These are phyloP conservation scores for Oncorhynchus masou DNA, from an alignment of 2,113 vertebrate genomes.

Conservation along the genomic window DNA sequence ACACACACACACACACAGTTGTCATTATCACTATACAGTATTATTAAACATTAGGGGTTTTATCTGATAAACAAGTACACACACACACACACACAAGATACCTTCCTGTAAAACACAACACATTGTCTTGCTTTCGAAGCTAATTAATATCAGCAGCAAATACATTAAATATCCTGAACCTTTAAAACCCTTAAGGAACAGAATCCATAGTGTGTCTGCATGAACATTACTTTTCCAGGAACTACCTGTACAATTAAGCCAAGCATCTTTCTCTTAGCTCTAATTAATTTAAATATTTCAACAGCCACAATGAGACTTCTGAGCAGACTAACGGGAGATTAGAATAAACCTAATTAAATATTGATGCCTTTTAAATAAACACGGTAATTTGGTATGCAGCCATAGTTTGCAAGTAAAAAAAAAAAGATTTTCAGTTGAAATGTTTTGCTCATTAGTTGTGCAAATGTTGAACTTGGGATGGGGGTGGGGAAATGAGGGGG, in stretches of 20 bases:
- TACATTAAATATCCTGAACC: constrained; percentile 63
- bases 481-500: background rate
- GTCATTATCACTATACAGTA: constrained; percentile 17
- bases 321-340: constrained; percentile 69
- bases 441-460: constrained; percentile 56
- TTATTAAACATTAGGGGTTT: too few relatives aligned
- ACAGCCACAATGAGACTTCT: constrained; percentile 71
- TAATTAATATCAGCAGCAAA: constrained; percentile 26
- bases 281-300: constrained; percentile 80
- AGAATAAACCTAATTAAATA: constrained; percentile 78
- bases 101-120: background rate
- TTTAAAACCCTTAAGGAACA: constrained; percentile 45
- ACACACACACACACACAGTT: background rate
- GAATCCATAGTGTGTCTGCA: constrained; percentile 71
- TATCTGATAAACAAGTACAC: background rate
- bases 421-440: constrained; percentile 32
- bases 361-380: constrained; percentile 79
- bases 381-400: constrained; percentile 66
- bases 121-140: background rate
- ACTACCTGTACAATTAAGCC: constrained; percentile 68
- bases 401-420: constrained; percentile 44
- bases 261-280: constrained; percentile 69
- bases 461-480: constrained; percentile 53
- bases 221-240: constrained; percentile 43
- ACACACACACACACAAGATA: background rate